A percentile compares a stretch with the other conserved stretches of the same genome.
Evolutionary conservation across 2,113 vertebrate species (phyloP).

Genomic region (Brachyhypopomus occidentalis): DNA sequence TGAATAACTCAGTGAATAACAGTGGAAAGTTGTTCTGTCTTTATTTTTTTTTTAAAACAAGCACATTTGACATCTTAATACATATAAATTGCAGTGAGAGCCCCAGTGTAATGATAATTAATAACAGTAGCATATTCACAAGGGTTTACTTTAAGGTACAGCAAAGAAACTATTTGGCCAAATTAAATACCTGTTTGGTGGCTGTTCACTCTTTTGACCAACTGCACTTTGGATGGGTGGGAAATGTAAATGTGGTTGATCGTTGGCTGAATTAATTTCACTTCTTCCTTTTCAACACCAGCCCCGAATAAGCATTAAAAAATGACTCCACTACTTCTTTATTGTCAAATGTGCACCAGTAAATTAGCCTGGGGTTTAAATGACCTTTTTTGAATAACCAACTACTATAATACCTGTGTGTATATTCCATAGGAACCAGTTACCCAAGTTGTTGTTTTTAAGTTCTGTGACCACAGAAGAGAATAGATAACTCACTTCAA

Average conservation of each 20-base stretch:
- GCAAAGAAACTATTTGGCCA: too few species aligned
- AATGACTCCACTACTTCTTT: neutral
- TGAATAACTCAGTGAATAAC: too few species aligned
- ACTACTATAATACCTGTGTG: neutral
- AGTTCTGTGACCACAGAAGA: constrained; percentile 16
- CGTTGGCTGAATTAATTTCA: neutral
- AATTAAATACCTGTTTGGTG: too few species aligned
- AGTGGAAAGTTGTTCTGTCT: too few species aligned
- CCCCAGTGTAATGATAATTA: too few species aligned
- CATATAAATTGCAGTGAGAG: too few species aligned
- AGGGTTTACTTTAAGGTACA: too few species aligned
- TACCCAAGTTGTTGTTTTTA: neutral
- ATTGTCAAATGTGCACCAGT: neutral
- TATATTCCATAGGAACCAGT: neutral
- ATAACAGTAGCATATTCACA: too few species aligned
- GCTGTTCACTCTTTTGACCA: neutral
- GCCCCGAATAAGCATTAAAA: constrained; percentile 5
- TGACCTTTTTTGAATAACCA: constrained; percentile 20
- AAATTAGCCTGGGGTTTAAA: neutral
- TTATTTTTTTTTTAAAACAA: too few species aligned
- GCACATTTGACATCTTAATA: too few species aligned
- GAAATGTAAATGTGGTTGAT: neutral
- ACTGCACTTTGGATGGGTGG: neutral
- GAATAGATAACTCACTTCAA: constrained; percentile 30
- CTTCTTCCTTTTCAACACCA: neutral